Evolutionary conservation across 2,888 invertebrate genomes (phyloP).

Genomic region (Ophioninae sp.): DNA sequence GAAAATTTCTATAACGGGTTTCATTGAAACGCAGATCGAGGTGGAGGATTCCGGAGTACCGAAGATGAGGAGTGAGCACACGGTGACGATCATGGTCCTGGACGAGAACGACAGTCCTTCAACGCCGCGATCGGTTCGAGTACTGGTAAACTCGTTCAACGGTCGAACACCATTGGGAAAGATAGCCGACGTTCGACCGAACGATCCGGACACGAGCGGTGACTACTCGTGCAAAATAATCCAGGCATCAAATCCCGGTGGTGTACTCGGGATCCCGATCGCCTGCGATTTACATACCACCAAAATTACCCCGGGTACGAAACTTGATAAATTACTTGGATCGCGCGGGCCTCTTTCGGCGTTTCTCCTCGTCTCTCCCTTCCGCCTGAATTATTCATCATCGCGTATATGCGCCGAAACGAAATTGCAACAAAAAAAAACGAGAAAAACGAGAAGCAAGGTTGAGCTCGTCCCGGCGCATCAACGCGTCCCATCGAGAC

Average conservation of each 20-base stretch:
- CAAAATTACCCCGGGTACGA: slow-evolving; percentile 84
- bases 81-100: slow-evolving; percentile 88
- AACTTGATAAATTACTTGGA: slow-evolving; percentile 68
- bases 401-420: slow-evolving; percentile 8
- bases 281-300: slow-evolving; percentile 92
- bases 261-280: slow-evolving; percentile 87
- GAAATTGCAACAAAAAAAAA: background rate
- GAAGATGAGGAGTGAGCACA: slow-evolving; percentile 90
- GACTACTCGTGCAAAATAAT: slow-evolving; percentile 93
- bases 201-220: slow-evolving; percentile 94
- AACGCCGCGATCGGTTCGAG: slow-evolving; percentile 90
- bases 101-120: slow-evolving; percentile 97
- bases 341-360: slow-evolving; percentile 50
- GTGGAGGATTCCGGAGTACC: slow-evolving; percentile 95
- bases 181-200: slow-evolving; percentile 95
- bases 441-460: background rate
- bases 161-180: slow-evolving; percentile 89
- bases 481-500: background rate
- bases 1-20: background rate
- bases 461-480: background rate
- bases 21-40: slow-evolving; percentile 82
- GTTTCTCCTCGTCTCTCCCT: slow-evolving; percentile 13
- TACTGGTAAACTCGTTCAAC: slow-evolving; percentile 90
- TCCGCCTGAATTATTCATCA: slow-evolving; percentile 72
- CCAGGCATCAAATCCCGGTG: slow-evolving; percentile 83